Conservation (phyloP, 2,113 vertebrate species). For the Coptodon bakossiorum region DNA sequence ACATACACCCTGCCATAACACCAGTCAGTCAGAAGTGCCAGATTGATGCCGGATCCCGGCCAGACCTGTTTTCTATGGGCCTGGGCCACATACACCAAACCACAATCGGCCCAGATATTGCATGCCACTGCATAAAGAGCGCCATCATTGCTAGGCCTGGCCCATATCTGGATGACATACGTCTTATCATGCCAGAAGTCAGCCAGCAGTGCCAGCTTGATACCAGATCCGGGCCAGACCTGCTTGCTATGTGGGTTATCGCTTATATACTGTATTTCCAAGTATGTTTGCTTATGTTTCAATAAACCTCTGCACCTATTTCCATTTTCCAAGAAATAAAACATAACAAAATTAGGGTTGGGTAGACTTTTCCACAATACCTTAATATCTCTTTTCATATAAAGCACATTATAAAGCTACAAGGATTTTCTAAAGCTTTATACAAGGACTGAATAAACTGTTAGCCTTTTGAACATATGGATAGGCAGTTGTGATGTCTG, state of each 20-base stretch:
- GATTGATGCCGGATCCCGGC: accelerated
- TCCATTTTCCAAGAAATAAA: neutral
- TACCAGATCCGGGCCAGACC: neutral
- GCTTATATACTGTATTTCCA: neutral
- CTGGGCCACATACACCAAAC: neutral
- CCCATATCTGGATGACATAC: accelerated
- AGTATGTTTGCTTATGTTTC: neutral
- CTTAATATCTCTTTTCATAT: neutral
- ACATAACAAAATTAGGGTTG: neutral
- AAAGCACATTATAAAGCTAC: neutral
- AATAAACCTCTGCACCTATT: neutral
- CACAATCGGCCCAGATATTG: neutral
- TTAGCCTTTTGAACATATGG: neutral
- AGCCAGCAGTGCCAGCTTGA: accelerated
- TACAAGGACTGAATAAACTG: neutral
- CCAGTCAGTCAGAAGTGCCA: neutral
- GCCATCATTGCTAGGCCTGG: neutral
- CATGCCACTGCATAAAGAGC: neutral
- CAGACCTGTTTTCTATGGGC: neutral
- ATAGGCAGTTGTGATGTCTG: neutral
- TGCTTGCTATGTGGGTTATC: neutral
- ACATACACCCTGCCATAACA: neutral
- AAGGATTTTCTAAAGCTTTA: neutral
- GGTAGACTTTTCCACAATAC: neutral
- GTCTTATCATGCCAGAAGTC: neutral